phyloP scores from a whole-genome alignment of 2,888 invertebrate species.

The Drosophila gaucha region DNA sequence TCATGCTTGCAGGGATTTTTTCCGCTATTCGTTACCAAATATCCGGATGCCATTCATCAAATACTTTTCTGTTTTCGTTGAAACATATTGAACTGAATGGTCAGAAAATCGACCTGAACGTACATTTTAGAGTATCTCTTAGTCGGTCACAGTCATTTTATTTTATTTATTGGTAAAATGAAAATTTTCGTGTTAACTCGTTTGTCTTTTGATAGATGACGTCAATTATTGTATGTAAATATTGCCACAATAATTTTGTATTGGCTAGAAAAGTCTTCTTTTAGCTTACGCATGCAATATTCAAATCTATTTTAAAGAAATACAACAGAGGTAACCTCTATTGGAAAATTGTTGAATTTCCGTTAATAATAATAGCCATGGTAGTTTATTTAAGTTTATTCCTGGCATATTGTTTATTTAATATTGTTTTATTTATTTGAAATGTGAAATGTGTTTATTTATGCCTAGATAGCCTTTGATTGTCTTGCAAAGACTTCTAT shows the following conservation, averaged over 20 bases:
- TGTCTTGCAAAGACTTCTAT: too few relatives aligned
- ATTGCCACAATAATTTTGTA: too few relatives aligned
- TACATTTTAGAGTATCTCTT: neutral
- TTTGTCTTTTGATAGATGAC: neutral
- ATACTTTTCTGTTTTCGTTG: neutral
- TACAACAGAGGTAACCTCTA: neutral
- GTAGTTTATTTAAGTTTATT: too few relatives aligned
- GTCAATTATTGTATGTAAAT: neutral
- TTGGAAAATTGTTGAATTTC: neutral
- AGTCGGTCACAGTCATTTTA: too few relatives aligned
- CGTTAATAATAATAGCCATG: neutral
- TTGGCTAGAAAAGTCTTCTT: neutral
- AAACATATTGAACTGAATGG: neutral
- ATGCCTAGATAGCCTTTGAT: too few relatives aligned
- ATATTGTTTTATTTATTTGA: neutral
- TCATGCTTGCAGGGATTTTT: too few relatives aligned
- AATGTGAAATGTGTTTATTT: too few relatives aligned
- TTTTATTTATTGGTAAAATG: neutral
- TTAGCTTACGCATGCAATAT: neutral
- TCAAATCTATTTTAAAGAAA: conserved; percentile 3
- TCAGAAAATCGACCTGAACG: neutral
- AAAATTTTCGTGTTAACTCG: neutral
- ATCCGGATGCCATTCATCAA: too few relatives aligned
- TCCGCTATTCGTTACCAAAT: too few relatives aligned
- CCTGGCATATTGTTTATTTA: too few relatives aligned